These are phyloP conservation scores for Eleutherodactylus coqui DNA, from an alignment of 2,797 vertebrate species.

Conservation along the genomic window DNA sequence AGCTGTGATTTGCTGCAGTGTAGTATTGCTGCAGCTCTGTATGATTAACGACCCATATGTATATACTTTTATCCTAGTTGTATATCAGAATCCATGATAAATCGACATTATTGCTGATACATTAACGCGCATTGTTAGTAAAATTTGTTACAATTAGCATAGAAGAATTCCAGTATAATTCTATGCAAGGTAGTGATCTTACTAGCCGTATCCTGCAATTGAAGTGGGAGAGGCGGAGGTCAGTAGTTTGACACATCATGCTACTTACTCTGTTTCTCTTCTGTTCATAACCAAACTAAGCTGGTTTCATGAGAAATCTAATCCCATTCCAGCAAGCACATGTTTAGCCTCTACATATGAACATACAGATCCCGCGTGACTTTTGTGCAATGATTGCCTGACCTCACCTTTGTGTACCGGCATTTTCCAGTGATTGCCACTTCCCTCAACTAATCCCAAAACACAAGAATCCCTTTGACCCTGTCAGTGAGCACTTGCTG, in stretches of 20 bases:
- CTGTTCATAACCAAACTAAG: neutral
- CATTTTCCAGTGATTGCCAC: constrained; percentile 52
- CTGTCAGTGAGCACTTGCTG: constrained; percentile 55
- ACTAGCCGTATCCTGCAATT: neutral
- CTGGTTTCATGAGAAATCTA: constrained; percentile 23
- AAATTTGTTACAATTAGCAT: neutral
- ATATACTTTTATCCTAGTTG: neutral
- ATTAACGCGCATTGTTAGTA: neutral
- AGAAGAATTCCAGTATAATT: neutral
- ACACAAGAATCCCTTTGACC: constrained; percentile 57
- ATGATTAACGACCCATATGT: no score
- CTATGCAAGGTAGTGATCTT: neutral
- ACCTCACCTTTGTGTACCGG: constrained; percentile 44
- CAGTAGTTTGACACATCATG: constrained; percentile 14
- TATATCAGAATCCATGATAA: neutral
- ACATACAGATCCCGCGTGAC: constrained; percentile 35
- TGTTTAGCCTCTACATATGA: constrained; percentile 32
- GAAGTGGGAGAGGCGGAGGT: neutral
- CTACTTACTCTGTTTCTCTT: constrained; percentile 1
- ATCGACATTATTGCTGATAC: neutral
- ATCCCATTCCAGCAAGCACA: constrained; percentile 14
- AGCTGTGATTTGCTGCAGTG: no score
- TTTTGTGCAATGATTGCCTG: constrained; percentile 46
- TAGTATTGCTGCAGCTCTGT: no score
- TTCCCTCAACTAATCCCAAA: constrained; percentile 55